A percentile compares a stretch with the other conserved stretches of the same genome.
phyloP scores from a whole-genome alignment of 2,113 vertebrate genomes.

The mouse (Mus musculus) region GRCm39 chr7:96248001-96248500 shows the following conservation, averaged over 20 bases:
- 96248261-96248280: slow-evolving; percentile 77
- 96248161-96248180: slow-evolving; percentile 74
- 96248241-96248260: slow-evolving; percentile 86
- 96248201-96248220: slow-evolving; percentile 80
- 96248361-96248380: slow-evolving; percentile 50
- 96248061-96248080: slow-evolving; percentile 61
- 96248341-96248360: slow-evolving; percentile 59
- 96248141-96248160: slow-evolving; percentile 78
- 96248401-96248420: slow-evolving; percentile 63
- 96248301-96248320: slow-evolving; percentile 75
- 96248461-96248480: not conserved
- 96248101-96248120: slow-evolving; percentile 68
- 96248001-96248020: too few species aligned
- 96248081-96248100: slow-evolving; percentile 45
- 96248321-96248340: slow-evolving; percentile 78
- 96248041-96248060: slow-evolving; percentile 61
- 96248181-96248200: slow-evolving; percentile 51
- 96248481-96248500: not conserved
- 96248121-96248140: slow-evolving; percentile 82
- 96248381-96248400: slow-evolving; percentile 63
- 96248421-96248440: not conserved
- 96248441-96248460: not conserved
- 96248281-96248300: slow-evolving; percentile 84
- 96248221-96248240: slow-evolving; percentile 84
- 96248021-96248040: slow-evolving; percentile 16